Evolutionary conservation across 1,140 invertebrate species (phyloP).

Genomic region (Drosophila kohkoa): DNA sequence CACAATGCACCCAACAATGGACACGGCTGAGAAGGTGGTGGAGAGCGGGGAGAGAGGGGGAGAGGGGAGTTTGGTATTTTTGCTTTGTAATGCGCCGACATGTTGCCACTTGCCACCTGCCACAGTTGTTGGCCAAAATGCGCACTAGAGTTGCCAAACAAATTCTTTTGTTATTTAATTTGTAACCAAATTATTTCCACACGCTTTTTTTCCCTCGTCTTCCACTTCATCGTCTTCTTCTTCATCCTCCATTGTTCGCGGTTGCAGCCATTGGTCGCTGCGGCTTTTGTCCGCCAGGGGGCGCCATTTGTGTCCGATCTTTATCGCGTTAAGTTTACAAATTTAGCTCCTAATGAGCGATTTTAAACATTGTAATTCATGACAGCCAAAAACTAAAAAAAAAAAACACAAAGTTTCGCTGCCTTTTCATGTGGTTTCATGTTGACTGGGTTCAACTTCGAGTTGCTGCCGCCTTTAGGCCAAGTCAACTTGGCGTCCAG

Average conservation of each 20-base stretch:
- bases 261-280: conserved; percentile 48
- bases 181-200: conserved; percentile 84
- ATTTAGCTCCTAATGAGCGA: conserved; percentile 81
- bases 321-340: conserved; percentile 78
- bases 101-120: conserved; percentile 25
- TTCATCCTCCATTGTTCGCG: conserved; percentile 27
- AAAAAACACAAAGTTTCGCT: conserved; percentile 19
- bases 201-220: conserved; percentile 51
- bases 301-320: conserved; percentile 52
- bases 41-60: background rate
- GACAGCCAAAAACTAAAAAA: conserved; percentile 16
- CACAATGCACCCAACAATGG: conserved; percentile 51
- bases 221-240: background rate
- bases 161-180: conserved; percentile 84
- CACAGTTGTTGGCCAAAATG: conserved; percentile 73
- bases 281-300: conserved; percentile 26
- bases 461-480: conserved; percentile 28
- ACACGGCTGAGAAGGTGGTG: conserved; percentile 16
- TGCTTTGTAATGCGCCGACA: conserved; percentile 72
- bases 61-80: background rate
- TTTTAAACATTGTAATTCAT: conserved; percentile 77
- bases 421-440: conserved; percentile 76
- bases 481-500: conserved; percentile 11
- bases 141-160: conserved; percentile 79
- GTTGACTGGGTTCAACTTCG: conserved; percentile 27